A percentile compares a stretch with the other conserved stretches of the same genome.
These are phyloP conservation scores for Pituophis catenifer DNA, from an alignment of 2,113 vertebrate species.

Conservation along the genomic window DNA sequence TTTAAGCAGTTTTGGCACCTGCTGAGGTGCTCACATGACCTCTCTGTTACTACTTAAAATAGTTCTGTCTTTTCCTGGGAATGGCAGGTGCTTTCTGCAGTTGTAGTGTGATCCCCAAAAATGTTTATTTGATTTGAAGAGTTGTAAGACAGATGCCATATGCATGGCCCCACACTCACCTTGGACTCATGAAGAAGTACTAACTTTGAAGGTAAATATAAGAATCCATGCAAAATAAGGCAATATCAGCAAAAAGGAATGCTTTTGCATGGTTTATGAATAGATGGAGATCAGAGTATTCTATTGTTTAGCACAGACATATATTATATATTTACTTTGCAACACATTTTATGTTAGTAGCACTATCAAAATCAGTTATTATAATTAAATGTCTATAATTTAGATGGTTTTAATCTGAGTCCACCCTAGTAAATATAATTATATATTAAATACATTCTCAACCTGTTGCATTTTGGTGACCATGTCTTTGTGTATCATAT, in stretches of 20 bases:
- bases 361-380: neutral
- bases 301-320: neutral
- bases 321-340: neutral
- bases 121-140: neutral
- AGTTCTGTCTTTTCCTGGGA: neutral
- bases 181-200: neutral
- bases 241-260: neutral
- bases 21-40: neutral
- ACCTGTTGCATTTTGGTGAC: constrained; percentile 96
- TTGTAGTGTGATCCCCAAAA: neutral
- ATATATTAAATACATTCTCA: constrained; percentile 28
- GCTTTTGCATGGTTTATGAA: neutral
- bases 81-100: neutral
- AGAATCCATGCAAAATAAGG: neutral
- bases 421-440: neutral
- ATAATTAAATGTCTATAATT: neutral
- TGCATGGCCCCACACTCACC: neutral
- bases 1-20: neutral
- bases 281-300: neutral
- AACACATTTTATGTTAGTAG: neutral
- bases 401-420: neutral
- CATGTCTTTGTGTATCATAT: constrained; percentile 87
- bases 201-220: neutral
- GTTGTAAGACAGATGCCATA: neutral
- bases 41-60: neutral